These are phyloP conservation scores for Drosophila maculinotata DNA, from an alignment of 2,888 invertebrate genomes.

Conservation along the genomic window DNA sequence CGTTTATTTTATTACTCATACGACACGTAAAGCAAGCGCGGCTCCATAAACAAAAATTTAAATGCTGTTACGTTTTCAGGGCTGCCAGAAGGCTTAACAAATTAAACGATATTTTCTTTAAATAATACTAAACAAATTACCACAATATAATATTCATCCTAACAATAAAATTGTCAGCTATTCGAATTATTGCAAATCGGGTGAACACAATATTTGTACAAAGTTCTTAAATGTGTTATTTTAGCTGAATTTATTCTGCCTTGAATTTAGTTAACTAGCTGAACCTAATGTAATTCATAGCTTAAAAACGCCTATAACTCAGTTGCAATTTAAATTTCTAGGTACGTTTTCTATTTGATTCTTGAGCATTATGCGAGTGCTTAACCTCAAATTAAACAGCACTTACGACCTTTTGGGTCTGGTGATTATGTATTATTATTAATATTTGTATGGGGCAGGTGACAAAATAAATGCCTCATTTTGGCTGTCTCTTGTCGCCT, in stretches of 20 bases:
- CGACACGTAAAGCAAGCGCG: slow-evolving; percentile 46
- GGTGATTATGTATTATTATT: slow-evolving; percentile 62
- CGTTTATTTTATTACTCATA: slow-evolving; percentile 74
- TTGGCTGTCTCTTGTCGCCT: slow-evolving; percentile 36
- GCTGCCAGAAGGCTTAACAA: slow-evolving; percentile 25
- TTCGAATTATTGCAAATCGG: background rate
- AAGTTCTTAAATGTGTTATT: no score
- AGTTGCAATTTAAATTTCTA: background rate
- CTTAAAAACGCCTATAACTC: no score
- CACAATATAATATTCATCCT: background rate
- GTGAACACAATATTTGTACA: background rate
- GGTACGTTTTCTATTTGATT: slow-evolving; percentile 6
- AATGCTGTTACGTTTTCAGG: slow-evolving; percentile 40
- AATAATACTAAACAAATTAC: no score
- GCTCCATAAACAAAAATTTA: slow-evolving; percentile 14
- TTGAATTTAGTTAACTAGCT: slow-evolving; percentile 7
- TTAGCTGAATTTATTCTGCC: background rate
- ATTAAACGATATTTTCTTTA: background rate
- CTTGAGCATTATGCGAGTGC: slow-evolving; percentile 14
- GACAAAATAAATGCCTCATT: slow-evolving; percentile 77
- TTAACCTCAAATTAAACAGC: slow-evolving; percentile 39
- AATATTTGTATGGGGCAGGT: slow-evolving; percentile 68
- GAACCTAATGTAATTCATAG: background rate
- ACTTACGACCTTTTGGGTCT: slow-evolving; percentile 48
- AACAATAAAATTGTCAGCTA: background rate